Base-by-base conservation (phyloP, 2,113 vertebrate species). In the Perca fluviatilis region DNA sequence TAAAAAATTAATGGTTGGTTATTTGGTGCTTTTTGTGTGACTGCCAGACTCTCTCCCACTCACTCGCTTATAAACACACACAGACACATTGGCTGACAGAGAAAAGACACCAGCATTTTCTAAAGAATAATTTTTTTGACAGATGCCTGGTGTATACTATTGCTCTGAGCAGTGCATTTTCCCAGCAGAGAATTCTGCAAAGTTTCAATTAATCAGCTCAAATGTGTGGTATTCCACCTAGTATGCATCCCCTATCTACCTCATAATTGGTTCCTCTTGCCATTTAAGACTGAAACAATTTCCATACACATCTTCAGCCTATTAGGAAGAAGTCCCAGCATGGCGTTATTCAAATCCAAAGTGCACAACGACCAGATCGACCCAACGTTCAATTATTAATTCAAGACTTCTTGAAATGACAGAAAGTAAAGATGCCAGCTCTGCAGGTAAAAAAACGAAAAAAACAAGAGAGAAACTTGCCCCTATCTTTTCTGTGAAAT, bases 291-390 rank as follows among this genome's bases (percentile, higher is more conserved):
- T 5, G 43, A 80, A 27, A 23, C 40, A 43, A 56, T 53, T 33
- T 65, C 61, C 43, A 67, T n/a, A 21, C 64, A 82, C 50, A 78
- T 85, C 69, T 79, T 83, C 43, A 73, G 65, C 66, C 74, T 90
- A 84, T 88, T 89, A 87, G 36, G 54, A 69, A 73, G 80, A 79
- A 62, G 71, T n/a, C 33, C 23, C 73, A 49, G 51, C 53, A 40
- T 57, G 61, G 33, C 25, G 61, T 66, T 77, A 83, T 79, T 87
- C 49, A 89, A 85, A 77, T 84, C 65, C 65, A 86, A 72, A 51
- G 30, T 58, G 57, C 65, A 79, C 53, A 77, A 79, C 2, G 19
- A 77, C 43, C 53, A 75, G n/a, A 69, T 63, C 8, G 15, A 76
- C 46, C 56, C 61, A 62, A 25, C 13, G 14, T 74, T 84, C 65